Conservation (phyloP, 2,797 vertebrate species). For the Ctenopoma multispine region DNA sequence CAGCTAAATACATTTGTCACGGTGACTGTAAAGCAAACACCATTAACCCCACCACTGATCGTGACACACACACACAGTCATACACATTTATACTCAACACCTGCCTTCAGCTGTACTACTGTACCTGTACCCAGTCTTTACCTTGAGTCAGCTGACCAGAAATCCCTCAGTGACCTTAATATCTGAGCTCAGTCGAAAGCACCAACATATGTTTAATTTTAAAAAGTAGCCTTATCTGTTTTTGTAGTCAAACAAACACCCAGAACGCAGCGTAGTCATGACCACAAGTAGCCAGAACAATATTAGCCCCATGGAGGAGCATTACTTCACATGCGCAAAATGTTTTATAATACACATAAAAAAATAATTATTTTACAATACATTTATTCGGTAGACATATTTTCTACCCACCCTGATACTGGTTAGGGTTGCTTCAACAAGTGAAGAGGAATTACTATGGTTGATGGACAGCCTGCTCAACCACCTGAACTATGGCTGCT, state of each 20-base stretch:
- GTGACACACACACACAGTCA: neutral
- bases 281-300: constrained; percentile 14
- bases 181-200: constrained; percentile 4
- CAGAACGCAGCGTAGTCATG: neutral
- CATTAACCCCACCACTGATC: neutral
- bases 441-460: neutral
- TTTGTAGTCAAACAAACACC: neutral
- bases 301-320: no score
- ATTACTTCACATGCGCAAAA: no score
- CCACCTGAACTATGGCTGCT: neutral
- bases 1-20: neutral
- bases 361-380: no score
- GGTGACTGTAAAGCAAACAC: constrained; percentile 10
- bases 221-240: neutral
- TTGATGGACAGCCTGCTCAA: neutral
- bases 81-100: neutral
- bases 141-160: constrained; percentile 14
- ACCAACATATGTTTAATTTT: neutral
- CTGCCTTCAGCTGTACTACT: neutral
- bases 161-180: constrained; percentile 4
- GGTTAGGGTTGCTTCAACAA: no score
- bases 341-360: no score
- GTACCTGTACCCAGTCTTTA: neutral
- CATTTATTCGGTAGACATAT: no score
- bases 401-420: no score